Conservation (phyloP, 2,888 invertebrate genomes). For the Sinohyriopsis cumingii region DNA sequence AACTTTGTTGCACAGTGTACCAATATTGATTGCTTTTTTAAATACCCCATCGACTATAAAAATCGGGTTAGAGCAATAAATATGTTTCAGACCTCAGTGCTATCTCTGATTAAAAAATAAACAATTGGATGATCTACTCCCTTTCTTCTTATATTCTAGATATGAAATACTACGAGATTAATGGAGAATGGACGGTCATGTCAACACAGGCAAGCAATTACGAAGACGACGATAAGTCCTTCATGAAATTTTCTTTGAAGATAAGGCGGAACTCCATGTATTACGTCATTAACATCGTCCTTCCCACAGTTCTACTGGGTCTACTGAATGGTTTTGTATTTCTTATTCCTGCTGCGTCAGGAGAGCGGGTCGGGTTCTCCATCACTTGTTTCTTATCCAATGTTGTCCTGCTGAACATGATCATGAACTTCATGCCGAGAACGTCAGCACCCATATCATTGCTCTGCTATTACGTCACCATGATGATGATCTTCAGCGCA, state of each 20-base stretch:
- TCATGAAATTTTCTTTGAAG: constrained; percentile 7
- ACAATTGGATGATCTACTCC: no score
- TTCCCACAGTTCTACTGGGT: constrained; percentile 21
- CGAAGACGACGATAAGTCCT: background rate
- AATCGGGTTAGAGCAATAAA: no score
- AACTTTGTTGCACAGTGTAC: no score
- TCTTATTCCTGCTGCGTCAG: constrained; percentile 28
- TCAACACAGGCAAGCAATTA: constrained; percentile 13
- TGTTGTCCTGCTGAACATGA: constrained; percentile 26
- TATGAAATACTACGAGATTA: constrained; percentile 9
- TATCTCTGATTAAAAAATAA: no score
- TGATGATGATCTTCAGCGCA: constrained; percentile 33
- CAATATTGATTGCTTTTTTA: no score
- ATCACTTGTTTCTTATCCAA: constrained; percentile 35
- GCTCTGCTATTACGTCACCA: constrained; percentile 26
- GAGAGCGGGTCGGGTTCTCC: constrained; percentile 32
- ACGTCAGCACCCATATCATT: constrained; percentile 27
- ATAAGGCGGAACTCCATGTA: constrained; percentile 29
- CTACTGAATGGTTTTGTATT: constrained; percentile 26
- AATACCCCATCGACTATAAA: no score
- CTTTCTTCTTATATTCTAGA: no score
- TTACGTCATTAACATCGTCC: constrained; percentile 28
- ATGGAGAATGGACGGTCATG: constrained; percentile 27
- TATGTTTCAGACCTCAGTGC: no score
- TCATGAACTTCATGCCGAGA: constrained; percentile 25